Evolutionary conservation across 2,888 invertebrate species (phyloP), one percentile per base, ranked within the genome.

Genomic region (Empis stercorea): DNA sequence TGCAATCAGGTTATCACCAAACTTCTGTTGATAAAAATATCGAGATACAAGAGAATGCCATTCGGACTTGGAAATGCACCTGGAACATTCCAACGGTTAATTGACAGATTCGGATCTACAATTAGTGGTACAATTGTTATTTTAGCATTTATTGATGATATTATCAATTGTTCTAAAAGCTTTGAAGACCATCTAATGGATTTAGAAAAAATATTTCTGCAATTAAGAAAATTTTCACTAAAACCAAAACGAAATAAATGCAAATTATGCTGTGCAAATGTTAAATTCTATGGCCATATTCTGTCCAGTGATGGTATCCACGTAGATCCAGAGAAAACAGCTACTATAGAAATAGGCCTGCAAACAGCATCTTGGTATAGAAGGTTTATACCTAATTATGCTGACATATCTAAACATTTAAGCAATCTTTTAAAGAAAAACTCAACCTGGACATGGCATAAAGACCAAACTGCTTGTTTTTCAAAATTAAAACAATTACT

Each of bases 281-380:
- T 51, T 9, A 48, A 49, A 17, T 52, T 51, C n/a, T n/a, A 52
- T 10, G 52, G 49, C 4, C 56, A 58, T 38, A 44, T 52, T 3
- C 49, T 55, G 17, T 51, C 47, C 10, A 34, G 43, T 10, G n/a
- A 53, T 11, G 56, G 55, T 16, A 52, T 55, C 16, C 20, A 23
- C 14, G 39, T 46, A 10, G 54, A 51, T 45, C 10, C 14, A 23
- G 34, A 47, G 14, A 45, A 48, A 45, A 30, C 49, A 11, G 40
- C 30, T 14, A 48, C 45, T 20, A 51, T 50, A 23, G 5, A 30
- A 44, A 50, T 17, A 30, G 54, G 3, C 34, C 27, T 61, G 6
- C 59, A 61, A 48, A 61, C 54, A 5, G 52, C 54, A 13, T 56
- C 56, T 0, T 63, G 62, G 62, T 63, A 58, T 44, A 37, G 59